A percentile compares a stretch with the other conserved stretches of the same genome.
phyloP scores from a whole-genome alignment of 2,113 vertebrate species.

The Chloropsis hardwickii region DNA sequence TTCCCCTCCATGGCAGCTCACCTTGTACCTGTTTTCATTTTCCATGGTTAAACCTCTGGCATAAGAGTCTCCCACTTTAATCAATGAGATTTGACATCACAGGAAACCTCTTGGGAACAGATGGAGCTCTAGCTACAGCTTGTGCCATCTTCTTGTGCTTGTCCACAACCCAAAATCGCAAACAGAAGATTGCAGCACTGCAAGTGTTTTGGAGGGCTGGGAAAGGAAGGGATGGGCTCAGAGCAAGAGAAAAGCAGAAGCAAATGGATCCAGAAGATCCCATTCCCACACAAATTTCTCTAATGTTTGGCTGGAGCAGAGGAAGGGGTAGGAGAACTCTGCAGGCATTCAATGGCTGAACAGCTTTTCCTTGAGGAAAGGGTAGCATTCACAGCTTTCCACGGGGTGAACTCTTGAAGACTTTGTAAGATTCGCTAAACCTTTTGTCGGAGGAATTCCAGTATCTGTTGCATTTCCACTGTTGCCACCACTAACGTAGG shows the following conservation, averaged over 20 bases:
- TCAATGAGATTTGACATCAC: neutral
- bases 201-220: neutral
- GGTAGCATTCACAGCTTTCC: neutral
- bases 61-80: neutral
- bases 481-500: conserved; percentile 38
- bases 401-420: neutral
- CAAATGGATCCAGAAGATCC: neutral
- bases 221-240: neutral
- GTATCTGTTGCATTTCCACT: neutral
- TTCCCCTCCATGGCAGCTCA: neutral
- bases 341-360: neutral
- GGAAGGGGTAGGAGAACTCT: neutral
- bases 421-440: neutral
- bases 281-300: neutral
- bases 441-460: neutral
- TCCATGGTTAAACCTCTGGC: neutral
- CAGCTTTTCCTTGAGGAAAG: neutral
- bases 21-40: neutral
- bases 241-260: neutral
- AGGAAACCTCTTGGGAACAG: neutral
- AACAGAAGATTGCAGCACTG: neutral
- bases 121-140: neutral
- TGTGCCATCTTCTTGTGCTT: neutral
- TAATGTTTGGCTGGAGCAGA: neutral
- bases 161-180: neutral